These are phyloP conservation scores for Mungos mungo DNA, from an alignment of 2,113 vertebrate genomes.

Conservation along the genomic window DNA sequence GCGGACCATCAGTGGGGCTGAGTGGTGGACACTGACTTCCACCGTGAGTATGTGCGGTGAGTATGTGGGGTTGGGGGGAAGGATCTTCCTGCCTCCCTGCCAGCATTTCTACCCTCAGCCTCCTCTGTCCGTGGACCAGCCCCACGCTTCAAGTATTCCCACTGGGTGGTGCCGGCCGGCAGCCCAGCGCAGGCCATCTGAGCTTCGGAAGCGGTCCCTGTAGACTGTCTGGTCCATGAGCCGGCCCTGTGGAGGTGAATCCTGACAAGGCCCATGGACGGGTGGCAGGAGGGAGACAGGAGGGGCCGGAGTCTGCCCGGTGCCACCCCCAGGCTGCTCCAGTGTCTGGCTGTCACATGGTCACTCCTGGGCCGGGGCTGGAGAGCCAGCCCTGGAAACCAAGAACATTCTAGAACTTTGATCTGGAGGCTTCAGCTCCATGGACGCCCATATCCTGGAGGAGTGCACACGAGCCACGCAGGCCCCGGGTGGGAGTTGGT, in stretches of 20 bases:
- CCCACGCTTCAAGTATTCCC: neutral
- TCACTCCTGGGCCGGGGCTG: neutral
- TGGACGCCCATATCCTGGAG: neutral
- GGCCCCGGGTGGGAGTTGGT: rapidly evolving
- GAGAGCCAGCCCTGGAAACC: neutral
- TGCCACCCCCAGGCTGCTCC: neutral
- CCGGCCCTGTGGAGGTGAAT: neutral
- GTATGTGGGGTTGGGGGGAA: neutral
- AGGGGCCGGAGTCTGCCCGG: neutral
- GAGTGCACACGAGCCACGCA: rapidly evolving
- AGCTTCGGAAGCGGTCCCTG: rapidly evolving
- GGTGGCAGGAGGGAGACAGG: neutral
- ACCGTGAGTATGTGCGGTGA: neutral
- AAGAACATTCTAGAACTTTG: neutral
- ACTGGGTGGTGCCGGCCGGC: rapidly evolving
- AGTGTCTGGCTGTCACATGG: neutral
- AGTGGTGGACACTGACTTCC: neutral
- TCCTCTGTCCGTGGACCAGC: neutral
- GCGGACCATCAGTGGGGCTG: rapidly evolving
- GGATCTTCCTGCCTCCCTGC: neutral
- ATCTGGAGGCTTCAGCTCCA: neutral
- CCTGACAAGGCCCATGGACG: no score
- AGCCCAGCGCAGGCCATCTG: neutral
- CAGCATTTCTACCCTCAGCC: no score
- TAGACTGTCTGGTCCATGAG: neutral